Base-by-base conservation (phyloP, 2,888 invertebrate species). In the Doris montereyensis region DNA sequence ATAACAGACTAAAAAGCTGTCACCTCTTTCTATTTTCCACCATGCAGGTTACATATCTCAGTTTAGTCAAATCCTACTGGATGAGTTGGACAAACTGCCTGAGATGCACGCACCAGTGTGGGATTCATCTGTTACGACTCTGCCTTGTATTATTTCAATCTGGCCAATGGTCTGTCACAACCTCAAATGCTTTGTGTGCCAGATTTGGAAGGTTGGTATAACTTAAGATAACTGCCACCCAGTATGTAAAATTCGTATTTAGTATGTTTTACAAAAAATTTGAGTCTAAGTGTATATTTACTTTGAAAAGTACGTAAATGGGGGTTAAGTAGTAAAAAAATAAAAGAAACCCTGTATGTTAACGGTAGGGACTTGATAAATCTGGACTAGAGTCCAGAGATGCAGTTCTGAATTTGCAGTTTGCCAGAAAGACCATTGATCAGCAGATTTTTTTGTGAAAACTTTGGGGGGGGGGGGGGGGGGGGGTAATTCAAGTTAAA, bases 101-200 rank as follows among this genome's bases (percentile, higher is more conserved):
- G 99, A 99, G 99, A 99, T 91, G 94, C 95, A 26, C 94, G 99
- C 78, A 97, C 97, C 10, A 96, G 97, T 92, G 94, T 99, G 84
- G 98, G 97, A 13, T 97, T 99, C 92, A 94, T 99, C 77, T 97
- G 97, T 26, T 97, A 94, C 89, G 97, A 99, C 91, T 95, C 96
- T 76, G 94, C 95, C 77, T 94, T 99, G 78, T 98, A 99, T 92
- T 99, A 97, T 92, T 99, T 97, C 92, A 95, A 90, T 80, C 83
- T 91, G 71, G 87, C 87, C 3, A 89, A 89, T 75, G 90, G 88
- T 3, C 86, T 89, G 10, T 88, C 90, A 1, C 90, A 90, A 76
- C 92, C 93, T 58, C 91, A 91, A 83, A 91, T 93, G 89, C 85
- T 93, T 83, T 89, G 97, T 4, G 95, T 98, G 71, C 93, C 97